phyloP scores from a whole-genome alignment of 92 coral and sea anemone genomes.

The Zoanthus sociatus region DNA sequence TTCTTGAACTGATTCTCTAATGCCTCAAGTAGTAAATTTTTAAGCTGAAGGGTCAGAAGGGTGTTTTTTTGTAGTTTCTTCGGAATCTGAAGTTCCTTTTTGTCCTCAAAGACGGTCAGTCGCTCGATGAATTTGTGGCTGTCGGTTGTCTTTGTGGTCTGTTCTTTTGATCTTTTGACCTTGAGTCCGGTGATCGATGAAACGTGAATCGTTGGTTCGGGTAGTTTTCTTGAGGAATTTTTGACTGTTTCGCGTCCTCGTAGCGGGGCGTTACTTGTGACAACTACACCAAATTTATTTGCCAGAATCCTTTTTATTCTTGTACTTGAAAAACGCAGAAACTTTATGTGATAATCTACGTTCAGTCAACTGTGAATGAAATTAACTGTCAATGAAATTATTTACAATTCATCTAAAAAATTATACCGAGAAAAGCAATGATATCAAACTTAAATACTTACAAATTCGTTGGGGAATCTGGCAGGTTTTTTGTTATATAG shows the following conservation, averaged over 20 bases:
- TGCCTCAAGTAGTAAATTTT: not conserved
- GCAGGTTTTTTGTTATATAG: not conserved
- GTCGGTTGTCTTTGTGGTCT: constrained; percentile 37
- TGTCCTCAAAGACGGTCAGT: constrained; percentile 28
- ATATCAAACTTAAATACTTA: not conserved
- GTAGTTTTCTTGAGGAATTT: constrained; percentile 22
- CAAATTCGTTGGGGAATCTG: constrained; percentile 17
- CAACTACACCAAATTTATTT: not conserved
- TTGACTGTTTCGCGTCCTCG: constrained; percentile 32
- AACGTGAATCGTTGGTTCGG: constrained; percentile 32
- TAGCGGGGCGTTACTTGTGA: not conserved
- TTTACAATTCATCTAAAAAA: not conserved
- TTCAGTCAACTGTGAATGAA: not conserved
- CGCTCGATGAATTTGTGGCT: constrained; percentile 27
- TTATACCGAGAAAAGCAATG: not conserved
- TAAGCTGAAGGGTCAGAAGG: constrained; percentile 16
- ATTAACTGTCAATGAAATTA: not conserved
- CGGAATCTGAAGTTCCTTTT: constrained; percentile 25
- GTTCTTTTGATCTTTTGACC: constrained; percentile 29
- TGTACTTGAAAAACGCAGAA: not conserved
- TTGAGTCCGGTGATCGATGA: constrained; percentile 20
- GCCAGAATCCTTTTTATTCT: not conserved
- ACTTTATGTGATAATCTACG: not conserved
- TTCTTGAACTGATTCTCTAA: constrained; percentile 11
- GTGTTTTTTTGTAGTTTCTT: constrained; percentile 22